Conservation (phyloP, 92 coral and sea anemone species). For the Parazoanthus swiftii region DNA sequence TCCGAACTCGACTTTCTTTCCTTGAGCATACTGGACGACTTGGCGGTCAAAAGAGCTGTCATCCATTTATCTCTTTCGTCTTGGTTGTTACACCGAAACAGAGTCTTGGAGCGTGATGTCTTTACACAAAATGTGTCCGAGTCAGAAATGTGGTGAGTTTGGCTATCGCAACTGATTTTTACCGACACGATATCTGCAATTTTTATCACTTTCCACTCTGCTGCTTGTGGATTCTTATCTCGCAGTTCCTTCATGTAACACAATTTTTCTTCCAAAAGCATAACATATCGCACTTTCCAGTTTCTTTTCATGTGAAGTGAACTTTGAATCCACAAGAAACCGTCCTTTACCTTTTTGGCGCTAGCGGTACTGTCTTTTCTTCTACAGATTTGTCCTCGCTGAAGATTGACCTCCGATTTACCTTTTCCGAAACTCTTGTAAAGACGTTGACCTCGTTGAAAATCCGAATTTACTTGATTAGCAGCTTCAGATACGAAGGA, state of each 20-base stretch:
- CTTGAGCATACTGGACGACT: conserved; percentile 19
- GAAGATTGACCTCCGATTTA: neutral
- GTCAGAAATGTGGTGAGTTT: conserved; percentile 13
- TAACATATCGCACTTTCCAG: conserved; percentile 39
- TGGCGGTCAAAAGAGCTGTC: conserved; percentile 38
- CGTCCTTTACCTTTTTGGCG: conserved; percentile 32
- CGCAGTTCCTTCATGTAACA: conserved; percentile 38
- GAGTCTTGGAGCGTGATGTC: conserved; percentile 23
- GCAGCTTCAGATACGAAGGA: conserved; percentile 38
- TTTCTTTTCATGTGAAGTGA: conserved; percentile 34
- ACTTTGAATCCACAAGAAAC: conserved; percentile 37
- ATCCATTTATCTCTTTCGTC: conserved; percentile 44
- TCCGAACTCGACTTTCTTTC: conserved; percentile 16
- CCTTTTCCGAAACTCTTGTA: conserved; percentile 40
- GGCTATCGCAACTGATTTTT: conserved; percentile 14
- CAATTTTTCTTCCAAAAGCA: conserved; percentile 39
- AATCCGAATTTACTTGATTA: conserved; percentile 36
- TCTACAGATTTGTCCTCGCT: neutral
- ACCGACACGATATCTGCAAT: conserved; percentile 40
- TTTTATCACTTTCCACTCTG: conserved; percentile 39
- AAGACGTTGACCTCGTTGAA: conserved; percentile 37
- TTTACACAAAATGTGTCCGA: conserved; percentile 34
- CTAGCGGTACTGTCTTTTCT: neutral
- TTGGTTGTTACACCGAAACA: conserved; percentile 31
- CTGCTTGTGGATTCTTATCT: conserved; percentile 12